These are phyloP conservation scores for Drosophila punjabiensis DNA, from an alignment of 1,140 invertebrate species.

Conservation along the genomic window DNA sequence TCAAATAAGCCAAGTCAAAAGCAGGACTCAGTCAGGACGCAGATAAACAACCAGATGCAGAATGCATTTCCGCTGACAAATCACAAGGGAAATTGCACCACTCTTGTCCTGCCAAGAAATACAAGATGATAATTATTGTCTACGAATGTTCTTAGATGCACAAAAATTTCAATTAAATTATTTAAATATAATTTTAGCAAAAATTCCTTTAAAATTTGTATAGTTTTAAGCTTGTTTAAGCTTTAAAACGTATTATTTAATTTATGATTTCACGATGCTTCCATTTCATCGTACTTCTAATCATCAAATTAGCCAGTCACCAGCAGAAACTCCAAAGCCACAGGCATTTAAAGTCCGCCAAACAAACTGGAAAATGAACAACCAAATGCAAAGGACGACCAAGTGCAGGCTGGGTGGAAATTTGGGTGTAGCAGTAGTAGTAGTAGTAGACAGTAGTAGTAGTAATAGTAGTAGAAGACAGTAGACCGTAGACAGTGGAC, in stretches of 20 bases:
- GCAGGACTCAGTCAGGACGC: constrained; percentile 25
- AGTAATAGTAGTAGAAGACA: constrained; percentile 3
- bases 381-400: constrained; percentile 19
- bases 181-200: too few relatives aligned
- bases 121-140: neutral
- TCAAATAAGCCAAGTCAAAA: constrained; percentile 52
- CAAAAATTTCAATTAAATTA: neutral
- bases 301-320: constrained; percentile 53
- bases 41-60: constrained; percentile 26
- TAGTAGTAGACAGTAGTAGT: constrained; percentile 4
- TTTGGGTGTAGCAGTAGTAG: neutral
- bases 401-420: neutral
- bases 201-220: too few relatives aligned
- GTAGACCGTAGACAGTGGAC: too few relatives aligned
- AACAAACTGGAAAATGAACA: constrained; percentile 30
- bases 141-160: neutral
- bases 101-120: neutral
- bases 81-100: neutral
- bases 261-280: neutral
- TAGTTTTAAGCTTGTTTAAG: neutral
- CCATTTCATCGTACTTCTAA: constrained; percentile 30
- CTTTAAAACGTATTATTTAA: neutral
- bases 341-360: constrained; percentile 40
- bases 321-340: constrained; percentile 27
- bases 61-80: constrained; percentile 9